phyloP scores from a whole-genome alignment of 2,113 vertebrate species.

The Pomatostomus ruficeps region DNA sequence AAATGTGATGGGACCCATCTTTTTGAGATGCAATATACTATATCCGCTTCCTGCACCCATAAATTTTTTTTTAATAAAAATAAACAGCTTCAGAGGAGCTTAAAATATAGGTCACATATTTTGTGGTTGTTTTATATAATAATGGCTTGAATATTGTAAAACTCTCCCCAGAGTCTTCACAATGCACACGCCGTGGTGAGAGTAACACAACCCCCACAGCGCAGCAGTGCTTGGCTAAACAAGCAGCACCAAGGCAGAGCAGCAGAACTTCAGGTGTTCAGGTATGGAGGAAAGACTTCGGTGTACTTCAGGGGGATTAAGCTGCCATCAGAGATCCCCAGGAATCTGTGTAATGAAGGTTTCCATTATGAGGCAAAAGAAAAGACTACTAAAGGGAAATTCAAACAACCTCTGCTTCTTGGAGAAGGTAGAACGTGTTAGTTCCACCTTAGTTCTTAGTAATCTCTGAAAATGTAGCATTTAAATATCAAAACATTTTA shows the following conservation, averaged over 20 bases:
- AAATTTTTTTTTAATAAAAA: not conserved
- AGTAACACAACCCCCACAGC: not conserved
- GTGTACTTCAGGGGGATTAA: not conserved
- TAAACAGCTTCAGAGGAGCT: not conserved
- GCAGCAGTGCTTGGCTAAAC: not conserved
- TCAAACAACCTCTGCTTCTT: not conserved
- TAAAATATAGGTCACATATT: not conserved
- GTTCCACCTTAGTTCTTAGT: not conserved
- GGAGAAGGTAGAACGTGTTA: fast-evolving
- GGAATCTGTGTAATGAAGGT: not conserved
- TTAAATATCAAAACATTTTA: not conserved
- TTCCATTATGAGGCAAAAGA: not conserved
- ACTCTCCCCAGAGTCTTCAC: not conserved
- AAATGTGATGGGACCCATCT: not conserved
- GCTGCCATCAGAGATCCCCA: not conserved
- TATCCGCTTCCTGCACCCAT: not conserved
- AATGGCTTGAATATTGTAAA: not conserved
- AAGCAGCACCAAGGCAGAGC: not conserved
- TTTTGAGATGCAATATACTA: not conserved
- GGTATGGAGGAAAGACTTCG: not conserved
- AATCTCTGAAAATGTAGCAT: not conserved
- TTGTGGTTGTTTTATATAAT: not conserved
- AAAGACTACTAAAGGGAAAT: not conserved
- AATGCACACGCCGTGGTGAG: fast-evolving
- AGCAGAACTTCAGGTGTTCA: not conserved